phyloP scores from a whole-genome alignment of 2,888 invertebrate genomes.

The Acanthosoma haemorrhoidale region DNA sequence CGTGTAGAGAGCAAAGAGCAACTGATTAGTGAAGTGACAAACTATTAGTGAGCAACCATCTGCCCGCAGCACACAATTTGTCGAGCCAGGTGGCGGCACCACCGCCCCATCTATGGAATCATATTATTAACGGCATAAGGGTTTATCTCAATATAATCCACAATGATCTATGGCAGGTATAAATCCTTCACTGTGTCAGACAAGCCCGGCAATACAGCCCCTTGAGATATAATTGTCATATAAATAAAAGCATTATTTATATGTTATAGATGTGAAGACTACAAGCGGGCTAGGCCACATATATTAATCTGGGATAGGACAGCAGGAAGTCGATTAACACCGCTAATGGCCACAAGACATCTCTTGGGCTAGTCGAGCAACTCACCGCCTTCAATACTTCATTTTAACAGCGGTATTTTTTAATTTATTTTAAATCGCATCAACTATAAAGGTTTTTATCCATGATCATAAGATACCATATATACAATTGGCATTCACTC shows the following conservation, averaged over 20 bases:
- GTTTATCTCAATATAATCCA: neutral
- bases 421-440: too few species aligned
- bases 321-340: neutral
- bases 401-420: too few species aligned
- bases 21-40: too few species aligned
- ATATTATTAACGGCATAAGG: neutral
- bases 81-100: neutral
- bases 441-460: too few species aligned
- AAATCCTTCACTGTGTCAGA: neutral
- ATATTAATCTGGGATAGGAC: neutral
- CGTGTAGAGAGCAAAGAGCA: too few species aligned
- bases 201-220: neutral
- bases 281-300: constrained; percentile 1
- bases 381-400: too few species aligned
- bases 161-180: neutral
- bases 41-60: too few species aligned
- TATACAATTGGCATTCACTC: too few species aligned
- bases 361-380: too few species aligned
- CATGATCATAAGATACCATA: too few species aligned
- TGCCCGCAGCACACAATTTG: neutral
- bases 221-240: constrained; percentile 18
- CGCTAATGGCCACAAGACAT: neutral
- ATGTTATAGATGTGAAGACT: neutral
- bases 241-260: constrained; percentile 23
- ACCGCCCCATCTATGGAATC: neutral